Evolutionary conservation across 2,888 invertebrate genomes (phyloP), one percentile per base, ranked within the genome.

Genomic region (Eurytoma californica): DNA sequence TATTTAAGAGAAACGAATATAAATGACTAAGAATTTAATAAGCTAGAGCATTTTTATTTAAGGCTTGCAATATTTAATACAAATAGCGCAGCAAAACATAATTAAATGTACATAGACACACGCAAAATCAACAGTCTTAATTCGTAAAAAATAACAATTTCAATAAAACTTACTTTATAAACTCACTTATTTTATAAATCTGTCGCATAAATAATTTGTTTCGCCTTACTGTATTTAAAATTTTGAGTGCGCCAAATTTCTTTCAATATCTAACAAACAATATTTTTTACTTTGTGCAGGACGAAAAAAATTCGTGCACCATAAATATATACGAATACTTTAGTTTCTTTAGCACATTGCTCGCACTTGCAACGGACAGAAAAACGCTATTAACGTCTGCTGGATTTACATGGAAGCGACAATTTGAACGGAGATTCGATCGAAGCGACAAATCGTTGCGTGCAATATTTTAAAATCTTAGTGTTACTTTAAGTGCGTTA

Each of bases 41-140:
- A 81, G 80, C 78, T 60, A 73, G 72, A 63, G 67, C 51, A 60
- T 78, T 65, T 80, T 78, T 78, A 78, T 76, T 80, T 58, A 78
- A 75, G 70, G 72, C 75, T 72, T 78, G 74, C 72, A 72, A 30
- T 75, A 77, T 73, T 12, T 72, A 72, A 72, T 72, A 81, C 65
- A 72, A 24, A 39, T 55, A 72, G 61, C 77, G 24, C 53, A 78
- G 55, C 68, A 72, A 65, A 80, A 78, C 61, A 70, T 70, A 73
- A 57, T 63, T 68, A 70, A 69, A 69, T 72, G 65, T 60, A 24
- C 28, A 61, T 63, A 70, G 55, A 74, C 60, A 66, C 65, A 75
- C 67, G 55, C 3, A 75, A 77, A 78, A 72, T 75, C 63, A 81
- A 78, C 77, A 78, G 72, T 72, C 14, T 63, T 51, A 67, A 77